Base-by-base conservation (phyloP, 1,140 invertebrate species). In the Trypoxylus dichotomus region DNA sequence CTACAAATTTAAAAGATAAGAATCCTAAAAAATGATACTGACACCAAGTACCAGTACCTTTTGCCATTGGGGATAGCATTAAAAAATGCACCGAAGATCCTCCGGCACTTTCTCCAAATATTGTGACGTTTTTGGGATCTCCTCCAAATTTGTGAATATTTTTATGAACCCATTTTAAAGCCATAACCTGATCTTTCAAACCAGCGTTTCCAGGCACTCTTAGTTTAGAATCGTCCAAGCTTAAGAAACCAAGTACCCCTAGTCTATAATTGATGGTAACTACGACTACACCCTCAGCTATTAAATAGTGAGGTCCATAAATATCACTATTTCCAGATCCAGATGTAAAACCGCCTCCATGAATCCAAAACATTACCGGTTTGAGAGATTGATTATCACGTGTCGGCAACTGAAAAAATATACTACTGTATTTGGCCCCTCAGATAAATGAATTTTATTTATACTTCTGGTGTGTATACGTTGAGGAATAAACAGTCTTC, bases 401-500 rank as follows among this genome's bases (percentile, higher is more conserved):
- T 2, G 6, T 19, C 19, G 72, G 72, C 1, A 74, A 5, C 68
- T 72, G 19, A 13, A 72, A 72, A 11, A 47, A 47, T 11, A 10
- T 15, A 6, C 11, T 47, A 13, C 10, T 47, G 2, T 47, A 13
- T 47, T 47, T n/a, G n/a, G n/a, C n/a, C n/a, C n/a, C n/a, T n/a
- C n/a, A n/a, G 10, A 5, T 19, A 2, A 32, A 21, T 19, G 24
- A 6, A 5, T 63, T 60, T 6, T 8, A 15, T 19, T 41, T 58
- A 41, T 75, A 79, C 77, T 41, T 81, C 87, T 15, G 89, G 90
- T 1, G 91, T 90, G 84, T 90, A 94, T 0, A 94, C 88, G 81
- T 94, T 94, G 0, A 94, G 83, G 83, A 90, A 93, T 0, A 94
- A 88, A 82, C 94, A 94, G 84, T 94, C 92, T 83, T 94, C 93